Evolutionary conservation across 1,140 invertebrate genomes (phyloP), one percentile per base, ranked within the genome.

Genomic region (Scaptomyza hsui): DNA sequence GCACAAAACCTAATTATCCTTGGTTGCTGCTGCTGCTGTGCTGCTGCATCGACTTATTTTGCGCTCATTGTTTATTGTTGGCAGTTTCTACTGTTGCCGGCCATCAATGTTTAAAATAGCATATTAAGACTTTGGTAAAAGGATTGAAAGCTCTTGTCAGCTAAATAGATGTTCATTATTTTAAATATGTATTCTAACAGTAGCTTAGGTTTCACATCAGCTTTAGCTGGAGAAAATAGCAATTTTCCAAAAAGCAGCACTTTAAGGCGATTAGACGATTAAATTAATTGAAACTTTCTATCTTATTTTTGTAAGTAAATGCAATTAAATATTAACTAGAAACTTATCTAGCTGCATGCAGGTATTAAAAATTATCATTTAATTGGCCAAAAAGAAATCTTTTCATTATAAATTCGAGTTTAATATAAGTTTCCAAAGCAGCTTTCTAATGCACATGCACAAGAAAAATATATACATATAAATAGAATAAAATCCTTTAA

Each of bases 1-100:
- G 45, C 9, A 29, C 26, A 13, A 60, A 48, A 60, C 48, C 52
- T 44, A 52, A 52, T 52, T 52, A 26, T 63, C 18, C 5, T 10
- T 48, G 15, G 15, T 41, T 60, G 44, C 44, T 47, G 19, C 39
- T 15, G 15, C 26, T 60, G 44, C 44, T 47, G 19, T 24, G 13
- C 24, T 60, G 57, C 44, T 48, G 55, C 35, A 37, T 41, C 32
- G 10, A 12, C 32, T 61, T 49, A 19, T 26, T 61, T 39, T n/a
- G 12, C 29, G 10, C 7, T 4, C 7, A 47, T 18, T 47, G 49
- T 32, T 61, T 6, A n/a, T n/a, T n/a, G n/a, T 24, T 24, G 6
- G 1, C 24, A 24, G 4, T 24, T 24, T 37, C 32, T 13, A 37
- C 3, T n/a, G 32, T 37, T 37, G 32, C 32, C 26, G n/a, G n/a